phyloP scores from a whole-genome alignment of 2,797 vertebrate genomes.

The Anguilla pacifica region DNA sequence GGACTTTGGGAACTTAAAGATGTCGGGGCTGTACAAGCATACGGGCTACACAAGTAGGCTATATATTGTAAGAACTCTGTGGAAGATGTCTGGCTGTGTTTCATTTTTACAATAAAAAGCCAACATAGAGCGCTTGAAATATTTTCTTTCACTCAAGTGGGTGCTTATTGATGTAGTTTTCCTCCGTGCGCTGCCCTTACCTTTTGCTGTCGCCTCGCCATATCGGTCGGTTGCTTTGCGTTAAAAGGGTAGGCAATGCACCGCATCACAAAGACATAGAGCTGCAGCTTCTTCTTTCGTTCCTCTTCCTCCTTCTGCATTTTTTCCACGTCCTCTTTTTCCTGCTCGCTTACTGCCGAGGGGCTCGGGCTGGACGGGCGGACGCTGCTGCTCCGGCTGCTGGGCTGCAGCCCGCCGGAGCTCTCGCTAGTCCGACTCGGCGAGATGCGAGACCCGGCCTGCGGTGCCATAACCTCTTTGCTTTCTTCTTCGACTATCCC shows the following conservation, averaged over 20 bases:
- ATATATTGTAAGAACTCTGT: not conserved
- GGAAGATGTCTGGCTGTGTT: not conserved
- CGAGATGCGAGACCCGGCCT: conserved; percentile 84
- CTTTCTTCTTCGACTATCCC: conserved; percentile 94
- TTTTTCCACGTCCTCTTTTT: conserved; percentile 94
- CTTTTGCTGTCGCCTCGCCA: conserved; percentile 98
- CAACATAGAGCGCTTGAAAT: not conserved
- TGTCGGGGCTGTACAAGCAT: not conserved
- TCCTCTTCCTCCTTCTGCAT: conserved; percentile 95
- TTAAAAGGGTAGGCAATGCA: conserved; percentile 98
- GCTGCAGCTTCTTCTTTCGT: conserved; percentile 95
- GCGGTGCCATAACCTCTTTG: conserved; percentile 88
- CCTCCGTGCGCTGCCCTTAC: conserved; percentile 68
- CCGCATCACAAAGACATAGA: conserved; percentile 98
- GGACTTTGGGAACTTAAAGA: not conserved
- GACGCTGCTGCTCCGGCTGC: conserved; percentile 81
- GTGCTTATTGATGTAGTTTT: conserved; percentile 10
- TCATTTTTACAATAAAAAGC: not conserved
- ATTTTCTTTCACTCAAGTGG: not conserved
- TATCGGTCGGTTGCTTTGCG: conserved; percentile 97
- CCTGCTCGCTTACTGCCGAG: conserved; percentile 92
- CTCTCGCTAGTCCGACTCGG: conserved; percentile 90
- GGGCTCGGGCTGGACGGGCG: conserved; percentile 95
- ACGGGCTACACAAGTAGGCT: not conserved
- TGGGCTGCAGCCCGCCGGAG: conserved; percentile 85